Percentiles rank a stretch among this genome's conserved stretches.
phyloP scores from a whole-genome alignment of 2,797 vertebrate genomes.

The Bovichtus diacanthus region DNA sequence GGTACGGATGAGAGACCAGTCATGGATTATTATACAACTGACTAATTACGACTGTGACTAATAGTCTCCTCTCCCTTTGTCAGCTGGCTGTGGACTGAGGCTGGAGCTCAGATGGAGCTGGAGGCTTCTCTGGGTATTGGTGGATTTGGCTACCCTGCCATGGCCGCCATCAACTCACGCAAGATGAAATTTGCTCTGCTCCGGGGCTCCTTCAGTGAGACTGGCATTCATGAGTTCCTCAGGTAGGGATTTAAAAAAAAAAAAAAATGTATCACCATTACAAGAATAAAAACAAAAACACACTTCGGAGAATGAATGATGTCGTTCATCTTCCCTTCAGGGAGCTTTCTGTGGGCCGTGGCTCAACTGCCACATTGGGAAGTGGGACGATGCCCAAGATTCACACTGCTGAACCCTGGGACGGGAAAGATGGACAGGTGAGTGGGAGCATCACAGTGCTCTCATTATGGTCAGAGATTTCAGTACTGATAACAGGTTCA shows the following conservation, averaged over 20 bases:
- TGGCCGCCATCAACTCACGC: slow-evolving; percentile 95
- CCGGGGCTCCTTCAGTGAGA: slow-evolving; percentile 96
- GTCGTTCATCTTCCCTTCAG: slow-evolving; percentile 72
- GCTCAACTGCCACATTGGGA: slow-evolving; percentile 92
- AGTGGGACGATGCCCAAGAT: slow-evolving; percentile 91
- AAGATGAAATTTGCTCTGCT: slow-evolving; percentile 98
- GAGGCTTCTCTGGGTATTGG: slow-evolving; percentile 93
- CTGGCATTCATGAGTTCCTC: slow-evolving; percentile 97
- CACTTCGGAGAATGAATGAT: neutral
- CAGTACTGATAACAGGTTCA: neutral
- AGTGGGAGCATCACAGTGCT: slow-evolving; percentile 46
- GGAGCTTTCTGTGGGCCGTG: slow-evolving; percentile 94
- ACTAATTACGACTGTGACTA: neutral
- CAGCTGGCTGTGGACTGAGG: slow-evolving; percentile 98
- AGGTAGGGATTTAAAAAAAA: slow-evolving; percentile 86
- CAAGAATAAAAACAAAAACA: neutral
- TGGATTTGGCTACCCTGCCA: slow-evolving; percentile 96
- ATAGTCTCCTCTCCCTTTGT: neutral
- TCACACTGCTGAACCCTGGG: slow-evolving; percentile 90
- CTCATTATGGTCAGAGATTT: neutral
- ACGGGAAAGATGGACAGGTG: slow-evolving; percentile 96
- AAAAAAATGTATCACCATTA: neutral
- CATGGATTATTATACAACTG: rapidly evolving
- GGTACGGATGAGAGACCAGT: slow-evolving; percentile 79
- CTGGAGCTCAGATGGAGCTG: slow-evolving; percentile 92